Evolutionary conservation across 2,888 invertebrate species (phyloP).

Genomic region (Drosophila suboccidentalis): DNA sequence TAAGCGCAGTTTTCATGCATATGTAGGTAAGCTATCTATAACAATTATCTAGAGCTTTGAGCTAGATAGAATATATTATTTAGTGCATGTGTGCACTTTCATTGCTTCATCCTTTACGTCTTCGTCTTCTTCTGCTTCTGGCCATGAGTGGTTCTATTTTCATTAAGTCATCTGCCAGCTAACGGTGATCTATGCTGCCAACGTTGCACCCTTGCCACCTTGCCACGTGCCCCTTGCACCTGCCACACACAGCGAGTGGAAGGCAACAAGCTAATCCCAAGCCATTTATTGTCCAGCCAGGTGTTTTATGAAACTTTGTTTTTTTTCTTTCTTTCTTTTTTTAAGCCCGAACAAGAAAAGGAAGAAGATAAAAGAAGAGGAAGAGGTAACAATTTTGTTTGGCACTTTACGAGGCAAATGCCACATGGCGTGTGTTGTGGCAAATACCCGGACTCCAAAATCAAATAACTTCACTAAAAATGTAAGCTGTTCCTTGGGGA

Average conservation of each 20-base stretch:
- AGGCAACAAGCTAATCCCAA: slow-evolving; percentile 36
- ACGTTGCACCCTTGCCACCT: slow-evolving; percentile 1
- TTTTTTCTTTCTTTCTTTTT: slow-evolving; percentile 7
- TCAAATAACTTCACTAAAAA: slow-evolving; percentile 72
- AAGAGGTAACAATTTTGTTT: slow-evolving; percentile 51
- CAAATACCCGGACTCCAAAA: slow-evolving; percentile 40
- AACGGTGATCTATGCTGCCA: slow-evolving; percentile 50
- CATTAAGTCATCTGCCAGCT: slow-evolving; percentile 62
- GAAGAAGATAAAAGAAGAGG: neutral
- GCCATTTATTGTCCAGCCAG: slow-evolving; percentile 47
- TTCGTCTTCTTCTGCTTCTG: neutral
- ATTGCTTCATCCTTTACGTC: neutral
- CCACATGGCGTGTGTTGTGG: slow-evolving; percentile 52
- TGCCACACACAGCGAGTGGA: slow-evolving; percentile 3
- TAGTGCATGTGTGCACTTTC: slow-evolving; percentile 17
- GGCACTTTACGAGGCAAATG: slow-evolving; percentile 59
- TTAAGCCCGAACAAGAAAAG: neutral
- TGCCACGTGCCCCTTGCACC: slow-evolving; percentile 1
- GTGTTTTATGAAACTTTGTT: slow-evolving; percentile 48
- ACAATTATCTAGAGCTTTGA: slow-evolving; percentile 7
- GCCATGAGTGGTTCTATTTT: slow-evolving; percentile 18
- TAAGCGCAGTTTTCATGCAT: neutral
- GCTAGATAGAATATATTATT: slow-evolving; percentile 46
- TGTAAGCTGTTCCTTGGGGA: slow-evolving; percentile 45
- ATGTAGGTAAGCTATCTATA: slow-evolving; percentile 2